Percentiles rank a stretch among this genome's conserved stretches.
phyloP scores from a whole-genome alignment of 2,888 invertebrate species.

The Pseudoips prasinana region DNA sequence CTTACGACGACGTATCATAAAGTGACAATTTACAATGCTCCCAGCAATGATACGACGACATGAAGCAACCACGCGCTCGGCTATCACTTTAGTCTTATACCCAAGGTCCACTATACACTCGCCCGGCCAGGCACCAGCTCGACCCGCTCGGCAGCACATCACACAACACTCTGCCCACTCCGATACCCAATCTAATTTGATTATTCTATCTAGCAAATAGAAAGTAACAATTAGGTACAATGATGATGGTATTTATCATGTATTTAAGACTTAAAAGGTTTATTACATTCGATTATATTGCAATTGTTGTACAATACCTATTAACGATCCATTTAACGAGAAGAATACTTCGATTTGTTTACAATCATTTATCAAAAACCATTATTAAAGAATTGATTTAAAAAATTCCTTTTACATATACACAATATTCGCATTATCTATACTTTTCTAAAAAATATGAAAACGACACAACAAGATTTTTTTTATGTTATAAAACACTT shows the following conservation, averaged over 20 bases:
- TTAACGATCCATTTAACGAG: conserved; percentile 68
- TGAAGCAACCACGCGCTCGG: conserved; percentile 9
- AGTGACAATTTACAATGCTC: conserved; percentile 40
- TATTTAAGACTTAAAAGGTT: conserved; percentile 55
- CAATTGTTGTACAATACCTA: conserved; percentile 67
- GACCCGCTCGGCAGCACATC: conserved; percentile 53
- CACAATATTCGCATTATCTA: conserved; percentile 66
- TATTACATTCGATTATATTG: conserved; percentile 69
- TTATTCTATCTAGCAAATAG: conserved; percentile 82
- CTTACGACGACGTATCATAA: conserved; percentile 22
- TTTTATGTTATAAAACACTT: conserved; percentile 64
- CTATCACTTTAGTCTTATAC: conserved; percentile 7
- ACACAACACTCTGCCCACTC: conserved; percentile 62
- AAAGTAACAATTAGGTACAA: conserved; percentile 80
- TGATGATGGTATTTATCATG: conserved; percentile 65
- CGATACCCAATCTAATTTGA: conserved; percentile 77
- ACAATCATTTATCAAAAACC: conserved; percentile 70
- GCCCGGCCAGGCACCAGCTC: conserved; percentile 34
- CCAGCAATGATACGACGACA: conserved; percentile 24
- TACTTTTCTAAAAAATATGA: conserved; percentile 74
- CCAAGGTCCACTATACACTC: conserved; percentile 37
- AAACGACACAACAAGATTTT: conserved; percentile 77
- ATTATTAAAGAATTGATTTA: conserved; percentile 54
- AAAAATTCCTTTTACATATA: conserved; percentile 57
- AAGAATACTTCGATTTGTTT: conserved; percentile 67